Conservation (phyloP, 2,888 invertebrate species). For the Fissipunctia ypsillon region DNA sequence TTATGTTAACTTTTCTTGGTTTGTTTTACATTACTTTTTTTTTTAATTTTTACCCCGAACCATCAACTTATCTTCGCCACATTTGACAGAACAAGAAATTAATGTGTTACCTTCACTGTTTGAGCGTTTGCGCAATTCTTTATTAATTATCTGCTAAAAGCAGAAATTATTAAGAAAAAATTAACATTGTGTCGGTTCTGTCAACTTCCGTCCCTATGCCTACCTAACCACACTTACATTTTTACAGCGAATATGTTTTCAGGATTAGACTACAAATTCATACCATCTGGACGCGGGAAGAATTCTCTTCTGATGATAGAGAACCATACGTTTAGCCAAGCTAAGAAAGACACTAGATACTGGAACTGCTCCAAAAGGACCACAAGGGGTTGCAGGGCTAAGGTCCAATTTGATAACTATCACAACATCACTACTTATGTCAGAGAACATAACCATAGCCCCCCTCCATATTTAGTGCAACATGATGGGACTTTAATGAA, state of each 20-base stretch:
- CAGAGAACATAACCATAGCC: conserved; percentile 67
- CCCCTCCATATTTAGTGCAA: conserved; percentile 55
- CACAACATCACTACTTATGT: conserved; percentile 52
- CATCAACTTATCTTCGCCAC: background rate
- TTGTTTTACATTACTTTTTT: background rate
- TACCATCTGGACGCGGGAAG: conserved; percentile 71
- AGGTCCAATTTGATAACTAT: conserved; percentile 62
- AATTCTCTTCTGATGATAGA: conserved; percentile 63
- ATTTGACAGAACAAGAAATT: background rate
- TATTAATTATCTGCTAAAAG: background rate
- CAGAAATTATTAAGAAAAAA: background rate
- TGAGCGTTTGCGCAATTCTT: background rate
- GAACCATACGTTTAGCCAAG: conserved; percentile 64
- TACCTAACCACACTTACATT: background rate
- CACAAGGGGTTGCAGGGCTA: conserved; percentile 65
- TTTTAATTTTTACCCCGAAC: background rate
- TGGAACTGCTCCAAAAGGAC: conserved; percentile 71
- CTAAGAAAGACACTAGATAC: conserved; percentile 64
- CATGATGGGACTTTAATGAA: conserved; percentile 42
- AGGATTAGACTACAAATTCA: conserved; percentile 65
- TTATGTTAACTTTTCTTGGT: background rate
- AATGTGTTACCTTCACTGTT: no score
- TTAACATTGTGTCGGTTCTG: background rate
- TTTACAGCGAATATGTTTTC: conserved; percentile 51
- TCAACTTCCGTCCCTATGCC: background rate